These are phyloP conservation scores for Gadopsis bispinosus DNA, from an alignment of 2,797 vertebrate genomes.

Conservation along the genomic window DNA sequence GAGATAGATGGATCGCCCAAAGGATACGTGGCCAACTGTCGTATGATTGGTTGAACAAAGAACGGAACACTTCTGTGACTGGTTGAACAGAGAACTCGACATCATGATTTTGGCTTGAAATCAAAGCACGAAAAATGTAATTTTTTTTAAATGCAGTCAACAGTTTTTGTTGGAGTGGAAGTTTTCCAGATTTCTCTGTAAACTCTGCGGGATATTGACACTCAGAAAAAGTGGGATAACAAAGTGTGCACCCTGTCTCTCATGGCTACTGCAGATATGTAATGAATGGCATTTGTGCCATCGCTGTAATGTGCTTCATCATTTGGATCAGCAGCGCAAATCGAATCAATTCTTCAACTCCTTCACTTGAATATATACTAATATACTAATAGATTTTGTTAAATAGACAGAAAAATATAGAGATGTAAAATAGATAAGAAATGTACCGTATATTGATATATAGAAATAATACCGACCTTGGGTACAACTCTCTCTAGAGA, in stretches of 20 bases:
- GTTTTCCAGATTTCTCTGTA: conserved; percentile 49
- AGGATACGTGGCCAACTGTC: conserved; percentile 65
- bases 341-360: conserved; percentile 12
- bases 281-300: conserved; percentile 23
- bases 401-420: not conserved
- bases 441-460: not conserved
- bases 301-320: conserved; percentile 27
- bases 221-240: conserved; percentile 35
- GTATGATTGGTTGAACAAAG: conserved; percentile 74
- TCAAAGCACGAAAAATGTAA: conserved; percentile 58
- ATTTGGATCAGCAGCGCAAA: conserved; percentile 20
- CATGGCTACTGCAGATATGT: conserved; percentile 58
- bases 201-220: conserved; percentile 54
- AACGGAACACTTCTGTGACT: conserved; percentile 61
- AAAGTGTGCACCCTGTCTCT: conserved; percentile 25
- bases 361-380: conserved; percentile 4
- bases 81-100: conserved; percentile 56
- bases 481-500: not conserved
- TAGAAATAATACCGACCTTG: not conserved
- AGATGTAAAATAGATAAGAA: not conserved
- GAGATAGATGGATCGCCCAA: conserved; percentile 71
- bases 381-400: not conserved
- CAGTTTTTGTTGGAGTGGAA: conserved; percentile 53
- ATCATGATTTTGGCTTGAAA: conserved; percentile 56
- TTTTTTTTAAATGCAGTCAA: conserved; percentile 71